Evolutionary conservation across 2,113 vertebrate species (phyloP).

Genomic region (Anseranas semipalmata): DNA sequence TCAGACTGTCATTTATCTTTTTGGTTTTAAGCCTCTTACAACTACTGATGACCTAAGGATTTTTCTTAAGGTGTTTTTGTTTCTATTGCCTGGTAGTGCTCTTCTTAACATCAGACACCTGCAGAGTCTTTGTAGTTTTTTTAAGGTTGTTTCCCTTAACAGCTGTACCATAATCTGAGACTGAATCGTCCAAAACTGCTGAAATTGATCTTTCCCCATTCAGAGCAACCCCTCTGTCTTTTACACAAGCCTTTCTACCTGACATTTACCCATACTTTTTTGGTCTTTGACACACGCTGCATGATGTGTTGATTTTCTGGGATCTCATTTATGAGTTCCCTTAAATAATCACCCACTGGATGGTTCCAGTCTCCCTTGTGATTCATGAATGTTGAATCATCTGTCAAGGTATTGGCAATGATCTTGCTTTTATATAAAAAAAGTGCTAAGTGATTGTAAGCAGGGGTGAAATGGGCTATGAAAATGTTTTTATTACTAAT

Average conservation of each 20-base stretch:
- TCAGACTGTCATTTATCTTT: background rate
- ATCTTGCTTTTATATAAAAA: slow-evolving; percentile 7
- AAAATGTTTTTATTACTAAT: slow-evolving; percentile 43
- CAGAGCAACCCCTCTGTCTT: background rate
- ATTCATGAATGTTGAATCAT: background rate
- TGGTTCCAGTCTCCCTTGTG: background rate
- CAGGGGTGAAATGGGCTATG: slow-evolving; percentile 36
- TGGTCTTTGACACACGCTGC: background rate
- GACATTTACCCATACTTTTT: slow-evolving; percentile 6
- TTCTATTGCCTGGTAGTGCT: background rate
- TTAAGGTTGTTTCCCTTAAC: background rate
- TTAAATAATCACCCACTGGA: background rate
- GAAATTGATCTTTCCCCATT: slow-evolving; percentile 2
- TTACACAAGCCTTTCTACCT: background rate
- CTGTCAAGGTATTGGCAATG: background rate
- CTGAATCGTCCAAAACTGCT: background rate
- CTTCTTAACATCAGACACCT: background rate
- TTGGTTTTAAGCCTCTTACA: background rate
- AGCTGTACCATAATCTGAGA: background rate
- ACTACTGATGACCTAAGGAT: background rate
- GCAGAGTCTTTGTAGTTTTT: background rate
- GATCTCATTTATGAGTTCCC: background rate
- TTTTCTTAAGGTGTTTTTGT: background rate
- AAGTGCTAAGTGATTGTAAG: slow-evolving; percentile 23
- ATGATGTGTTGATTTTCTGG: background rate